A percentile compares a stretch with the other conserved stretches of the same genome.
These are phyloP conservation scores for Oreortyx pictus DNA, from an alignment of 2,797 vertebrate species.

Conservation along the genomic window DNA sequence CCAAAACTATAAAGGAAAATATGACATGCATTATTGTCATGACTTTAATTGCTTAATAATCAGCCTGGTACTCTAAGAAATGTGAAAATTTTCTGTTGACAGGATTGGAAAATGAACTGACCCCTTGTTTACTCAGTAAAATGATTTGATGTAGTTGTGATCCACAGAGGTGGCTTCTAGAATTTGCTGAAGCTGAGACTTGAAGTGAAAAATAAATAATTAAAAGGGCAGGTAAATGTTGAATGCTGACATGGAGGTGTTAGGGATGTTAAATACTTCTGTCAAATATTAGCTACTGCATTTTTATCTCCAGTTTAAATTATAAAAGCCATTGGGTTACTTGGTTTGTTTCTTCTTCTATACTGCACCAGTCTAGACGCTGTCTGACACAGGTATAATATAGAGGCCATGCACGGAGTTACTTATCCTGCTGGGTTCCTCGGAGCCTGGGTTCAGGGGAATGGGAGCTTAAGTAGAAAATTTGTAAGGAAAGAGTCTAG, in stretches of 20 bases:
- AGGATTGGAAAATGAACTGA: slow-evolving; percentile 19
- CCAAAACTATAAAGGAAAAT: background rate
- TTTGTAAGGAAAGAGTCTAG: background rate
- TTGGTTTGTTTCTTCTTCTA: background rate
- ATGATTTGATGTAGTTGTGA: background rate
- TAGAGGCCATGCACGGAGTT: background rate
- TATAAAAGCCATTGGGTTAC: background rate
- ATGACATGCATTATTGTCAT: background rate
- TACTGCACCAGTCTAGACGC: background rate
- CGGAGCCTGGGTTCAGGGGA: background rate
- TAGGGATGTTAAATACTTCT: slow-evolving; percentile 7
- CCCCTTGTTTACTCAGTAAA: slow-evolving; percentile 23
- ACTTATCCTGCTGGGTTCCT: background rate
- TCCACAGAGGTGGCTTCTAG: background rate
- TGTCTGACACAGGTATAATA: background rate
- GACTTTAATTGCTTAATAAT: slow-evolving; percentile 18
- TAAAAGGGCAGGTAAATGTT: background rate
- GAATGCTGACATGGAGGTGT: background rate
- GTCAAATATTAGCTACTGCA: background rate
- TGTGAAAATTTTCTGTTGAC: slow-evolving; percentile 9
- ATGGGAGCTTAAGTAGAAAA: background rate
- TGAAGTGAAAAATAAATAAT: background rate
- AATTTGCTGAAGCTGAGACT: slow-evolving; percentile 11
- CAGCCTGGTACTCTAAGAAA: background rate
- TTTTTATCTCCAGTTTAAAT: background rate